A percentile compares a stretch with the other conserved stretches of the same genome.
phyloP scores from a whole-genome alignment of 1,140 invertebrate genomes.

The Pissodes strobi region DNA sequence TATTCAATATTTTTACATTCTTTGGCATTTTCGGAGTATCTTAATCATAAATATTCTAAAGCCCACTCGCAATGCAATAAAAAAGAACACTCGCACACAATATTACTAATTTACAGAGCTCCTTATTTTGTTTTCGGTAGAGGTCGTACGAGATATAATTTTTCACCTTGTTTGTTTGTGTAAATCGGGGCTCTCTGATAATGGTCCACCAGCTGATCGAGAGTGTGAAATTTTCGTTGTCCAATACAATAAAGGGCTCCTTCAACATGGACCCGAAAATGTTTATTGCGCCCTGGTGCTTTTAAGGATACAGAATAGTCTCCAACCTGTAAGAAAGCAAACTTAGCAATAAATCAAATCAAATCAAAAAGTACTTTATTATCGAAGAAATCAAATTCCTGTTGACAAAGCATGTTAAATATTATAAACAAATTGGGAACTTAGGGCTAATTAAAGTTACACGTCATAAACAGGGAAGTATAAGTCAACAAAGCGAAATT shows the following conservation, averaged over 20 bases:
- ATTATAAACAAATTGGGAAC: too few relatives aligned
- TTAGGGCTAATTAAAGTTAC: too few relatives aligned
- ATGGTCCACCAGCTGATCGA: conserved; percentile 97
- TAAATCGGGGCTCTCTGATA: conserved; percentile 99
- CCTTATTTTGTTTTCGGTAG: conserved; percentile 68
- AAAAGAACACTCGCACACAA: conserved; percentile 36
- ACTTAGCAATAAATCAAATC: neutral
- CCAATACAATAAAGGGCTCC: conserved; percentile 94
- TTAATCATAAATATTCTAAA: conserved; percentile 12
- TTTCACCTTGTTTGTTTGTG: conserved; percentile 93
- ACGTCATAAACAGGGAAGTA: too few relatives aligned
- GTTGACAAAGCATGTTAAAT: too few relatives aligned
- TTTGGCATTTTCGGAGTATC: conserved; percentile 10
- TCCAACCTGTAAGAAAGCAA: conserved; percentile 77
- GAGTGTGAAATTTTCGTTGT: conserved; percentile 92
- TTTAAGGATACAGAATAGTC: conserved; percentile 98
- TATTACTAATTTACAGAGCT: conserved; percentile 8
- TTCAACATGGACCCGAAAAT: conserved; percentile 97
- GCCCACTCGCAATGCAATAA: conserved; percentile 26
- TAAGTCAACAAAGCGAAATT: too few relatives aligned
- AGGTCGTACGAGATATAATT: conserved; percentile 87
- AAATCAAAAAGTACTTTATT: too few relatives aligned
- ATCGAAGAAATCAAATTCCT: too few relatives aligned
- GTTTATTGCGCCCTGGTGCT: conserved; percentile 96
- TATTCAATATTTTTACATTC: neutral